Conservation (phyloP, 2,113 vertebrate genomes). For the Typhlomys cinereus region DNA sequence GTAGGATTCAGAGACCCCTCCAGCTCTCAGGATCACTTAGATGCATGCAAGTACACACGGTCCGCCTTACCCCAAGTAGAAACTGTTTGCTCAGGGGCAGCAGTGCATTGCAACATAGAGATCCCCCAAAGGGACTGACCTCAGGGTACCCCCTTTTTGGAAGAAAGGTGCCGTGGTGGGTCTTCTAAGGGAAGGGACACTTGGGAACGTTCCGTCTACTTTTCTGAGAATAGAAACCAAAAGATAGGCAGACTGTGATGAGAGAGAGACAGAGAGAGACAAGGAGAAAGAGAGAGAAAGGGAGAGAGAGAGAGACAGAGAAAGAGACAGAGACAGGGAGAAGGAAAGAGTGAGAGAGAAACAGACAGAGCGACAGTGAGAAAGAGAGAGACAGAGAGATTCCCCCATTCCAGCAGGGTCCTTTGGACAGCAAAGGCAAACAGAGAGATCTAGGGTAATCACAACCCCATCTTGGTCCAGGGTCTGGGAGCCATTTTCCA, state of each 20-base stretch:
- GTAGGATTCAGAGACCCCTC: neutral
- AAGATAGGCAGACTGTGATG: neutral
- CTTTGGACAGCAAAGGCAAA: neutral
- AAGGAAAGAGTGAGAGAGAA: too few relatives aligned
- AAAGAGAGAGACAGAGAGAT: neutral
- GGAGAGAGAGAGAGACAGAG: too few relatives aligned
- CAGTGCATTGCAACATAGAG: neutral
- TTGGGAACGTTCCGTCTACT: neutral
- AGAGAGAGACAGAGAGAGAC: neutral
- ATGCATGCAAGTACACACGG: fast-evolving
- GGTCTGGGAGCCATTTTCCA: neutral
- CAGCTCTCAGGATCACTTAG: neutral
- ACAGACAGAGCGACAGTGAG: too few relatives aligned
- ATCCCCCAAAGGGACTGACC: slow-evolving; percentile 14
- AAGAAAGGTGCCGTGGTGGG: neutral
- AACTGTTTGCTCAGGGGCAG: neutral
- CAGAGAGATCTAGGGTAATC: fast-evolving
- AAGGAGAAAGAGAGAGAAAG: neutral
- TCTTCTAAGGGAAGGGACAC: neutral
- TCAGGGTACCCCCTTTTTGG: neutral
- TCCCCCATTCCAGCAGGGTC: neutral
- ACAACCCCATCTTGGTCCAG: neutral
- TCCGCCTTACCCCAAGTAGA: neutral
- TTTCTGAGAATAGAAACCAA: neutral
- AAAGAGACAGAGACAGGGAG: neutral